Base-by-base conservation (phyloP, 2,113 vertebrate species). In the Scomber japonicus region DNA sequence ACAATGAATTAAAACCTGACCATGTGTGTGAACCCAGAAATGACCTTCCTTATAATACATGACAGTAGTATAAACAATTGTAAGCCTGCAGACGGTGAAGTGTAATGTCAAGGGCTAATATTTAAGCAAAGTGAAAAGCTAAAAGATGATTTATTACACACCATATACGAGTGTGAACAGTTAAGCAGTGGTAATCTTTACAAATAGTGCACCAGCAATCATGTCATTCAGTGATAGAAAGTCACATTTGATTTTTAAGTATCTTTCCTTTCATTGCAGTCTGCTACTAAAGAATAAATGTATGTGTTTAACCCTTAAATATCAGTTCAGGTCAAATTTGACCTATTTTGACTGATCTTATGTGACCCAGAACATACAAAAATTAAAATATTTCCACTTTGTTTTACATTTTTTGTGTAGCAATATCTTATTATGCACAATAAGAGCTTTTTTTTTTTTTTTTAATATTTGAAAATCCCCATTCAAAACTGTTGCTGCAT, bases 71-170 rank as follows among this genome's bases (percentile, higher is more conserved):
- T 19, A n/a, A 81, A 49, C 21, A 71, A 21, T 12, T n/a, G 21
- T 21, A 65, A 1, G 24, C 1, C 49, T 24, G 14, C 64, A 31
- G 19, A 27, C 24, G 3, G 27, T 1, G 19, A 46, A 44, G n/a
- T 27, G 1, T 27, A 27, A 27, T 27, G 24, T 27, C 24, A 27
- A 17, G 13, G 16, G 68, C 74, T 80, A 24, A 82, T 80, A 15
- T 71, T 77, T 74, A 51, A 69, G 40, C 46, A 62, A 27, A 65
- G n/a, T 7, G 9, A 40, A 62, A 75, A 21, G 44, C 21, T 57
- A 14, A 56, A 67, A 12, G 49, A 9, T 63, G n/a, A 83, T 59
- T 53, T 27, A 57, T 75, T 56, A 53, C 24, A 60, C 24, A 60
- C 27, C 11, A 11, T 40, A 51, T 16, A 44, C 7, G 40, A 35